Base-by-base conservation (phyloP, 1,140 invertebrate genomes). In the Caerostris extrusa region DNA sequence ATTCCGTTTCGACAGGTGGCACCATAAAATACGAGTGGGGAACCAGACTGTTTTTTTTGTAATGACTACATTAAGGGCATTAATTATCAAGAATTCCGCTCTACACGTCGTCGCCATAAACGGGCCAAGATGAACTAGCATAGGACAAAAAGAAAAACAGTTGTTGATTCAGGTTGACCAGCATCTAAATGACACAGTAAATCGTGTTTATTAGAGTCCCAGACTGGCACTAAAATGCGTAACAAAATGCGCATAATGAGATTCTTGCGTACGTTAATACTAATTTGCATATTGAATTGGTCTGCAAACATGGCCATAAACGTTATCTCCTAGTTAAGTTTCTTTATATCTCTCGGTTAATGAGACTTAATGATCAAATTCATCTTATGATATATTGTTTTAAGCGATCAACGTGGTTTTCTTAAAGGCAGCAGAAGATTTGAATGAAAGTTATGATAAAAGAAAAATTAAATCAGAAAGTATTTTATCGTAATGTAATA, bases 101-200 rank as follows among this genome's bases (percentile, higher is more conserved):
- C 71, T 34, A 14, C 34, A 57, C 34, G 56, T 83, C 34, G 56
- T 83, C 82, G 81, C 81, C n/a, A 83, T 83, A 83, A 77, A 77
- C 12, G 50, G 50, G 50, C 69, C 19, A 77, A 34, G 69, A 77
- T 77, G 8, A 7, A 34, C 3, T 3, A 77, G 19, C 19, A 77
- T 7, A 10, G 50, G 34, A 5, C 69, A 53, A 34, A 77, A 77
- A 34, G 50, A 77, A 77, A 61, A 77, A 77, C 12, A 0, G 12
- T 8, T 77, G 14, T 77, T 77, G 69, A 77, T 50, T 77, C 69
- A 77, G 69, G 69, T 77, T 77, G 34, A 50, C 10, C 19, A 34
- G 34, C 8, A 1, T 19, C 34, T 50, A 53, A 77, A 77, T 53
- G 69, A 7, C 10, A 10, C 69, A 10, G 19, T 77, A 77, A 77